Evolutionary conservation across 1,140 invertebrate species (phyloP).

Genomic region (Cecropterus lyciades): DNA sequence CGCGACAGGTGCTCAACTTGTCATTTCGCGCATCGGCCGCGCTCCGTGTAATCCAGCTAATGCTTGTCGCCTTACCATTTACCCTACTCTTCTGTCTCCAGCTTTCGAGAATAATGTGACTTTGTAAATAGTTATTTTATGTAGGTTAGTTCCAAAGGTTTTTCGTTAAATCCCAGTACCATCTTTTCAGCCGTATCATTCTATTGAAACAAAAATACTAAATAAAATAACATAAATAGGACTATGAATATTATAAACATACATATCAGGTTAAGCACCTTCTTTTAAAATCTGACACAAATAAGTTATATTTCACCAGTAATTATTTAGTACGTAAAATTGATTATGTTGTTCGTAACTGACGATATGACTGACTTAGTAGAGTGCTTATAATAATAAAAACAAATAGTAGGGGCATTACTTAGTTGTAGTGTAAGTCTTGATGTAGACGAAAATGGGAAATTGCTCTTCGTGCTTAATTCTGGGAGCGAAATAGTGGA

Average conservation of each 20-base stretch:
- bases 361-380: too few species aligned
- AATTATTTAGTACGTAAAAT: too few species aligned
- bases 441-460: constrained; percentile 55
- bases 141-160: too few species aligned
- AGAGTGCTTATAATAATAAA: background rate
- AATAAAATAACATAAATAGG: too few species aligned
- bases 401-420: constrained; percentile 37
- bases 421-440: constrained; percentile 46
- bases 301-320: too few species aligned
- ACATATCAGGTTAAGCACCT: too few species aligned
- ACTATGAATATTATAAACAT: too few species aligned
- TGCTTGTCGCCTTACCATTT: constrained; percentile 49
- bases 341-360: too few species aligned
- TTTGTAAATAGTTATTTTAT: background rate
- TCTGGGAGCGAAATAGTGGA: constrained; percentile 45
- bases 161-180: too few species aligned
- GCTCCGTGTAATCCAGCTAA: constrained; percentile 67
- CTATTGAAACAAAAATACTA: too few species aligned
- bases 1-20: constrained; percentile 67
- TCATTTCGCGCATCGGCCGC: constrained; percentile 63
- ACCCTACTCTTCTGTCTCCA: constrained; percentile 35
- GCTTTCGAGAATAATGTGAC: constrained; percentile 6
- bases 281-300: too few species aligned
- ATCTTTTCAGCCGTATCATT: too few species aligned
- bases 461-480: constrained; percentile 58